These are phyloP conservation scores for Brienomyrus brachyistius DNA, from an alignment of 2,113 vertebrate genomes.

Conservation along the genomic window DNA sequence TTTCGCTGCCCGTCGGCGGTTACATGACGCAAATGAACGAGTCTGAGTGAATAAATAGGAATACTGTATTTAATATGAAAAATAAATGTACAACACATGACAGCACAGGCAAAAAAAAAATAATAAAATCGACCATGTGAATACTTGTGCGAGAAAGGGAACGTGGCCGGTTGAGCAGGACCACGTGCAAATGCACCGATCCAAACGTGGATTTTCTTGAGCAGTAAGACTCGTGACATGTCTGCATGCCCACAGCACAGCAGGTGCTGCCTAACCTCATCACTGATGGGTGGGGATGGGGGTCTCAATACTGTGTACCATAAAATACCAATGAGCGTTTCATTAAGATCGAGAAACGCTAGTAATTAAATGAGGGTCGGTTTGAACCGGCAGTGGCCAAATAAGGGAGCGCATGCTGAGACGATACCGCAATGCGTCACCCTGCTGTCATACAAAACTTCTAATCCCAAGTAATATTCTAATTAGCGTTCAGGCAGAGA, in stretches of 20 bases:
- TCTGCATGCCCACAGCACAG: background rate
- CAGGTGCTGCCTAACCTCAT: background rate
- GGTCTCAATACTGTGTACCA: background rate
- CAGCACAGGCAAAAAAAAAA: constrained; percentile 52
- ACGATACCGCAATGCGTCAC: background rate
- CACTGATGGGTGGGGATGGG: background rate
- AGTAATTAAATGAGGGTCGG: background rate
- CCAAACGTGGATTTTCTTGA: background rate
- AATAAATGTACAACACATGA: constrained; percentile 43
- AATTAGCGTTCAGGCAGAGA: background rate
- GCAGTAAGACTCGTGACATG: background rate
- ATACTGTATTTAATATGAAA: constrained; percentile 53
- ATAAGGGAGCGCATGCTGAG: background rate
- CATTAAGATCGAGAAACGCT: background rate
- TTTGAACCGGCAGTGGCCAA: background rate
- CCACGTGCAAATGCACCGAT: background rate
- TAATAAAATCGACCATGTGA: background rate
- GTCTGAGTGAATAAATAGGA: background rate
- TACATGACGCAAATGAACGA: background rate
- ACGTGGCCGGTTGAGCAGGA: background rate
- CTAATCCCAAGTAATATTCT: constrained; percentile 1
- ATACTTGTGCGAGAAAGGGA: background rate
- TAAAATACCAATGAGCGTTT: background rate
- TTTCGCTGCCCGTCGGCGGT: background rate
- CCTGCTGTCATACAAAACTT: background rate